Conservation (phyloP, 2,797 vertebrate genomes). For the Tragelaphus oryx region DNA sequence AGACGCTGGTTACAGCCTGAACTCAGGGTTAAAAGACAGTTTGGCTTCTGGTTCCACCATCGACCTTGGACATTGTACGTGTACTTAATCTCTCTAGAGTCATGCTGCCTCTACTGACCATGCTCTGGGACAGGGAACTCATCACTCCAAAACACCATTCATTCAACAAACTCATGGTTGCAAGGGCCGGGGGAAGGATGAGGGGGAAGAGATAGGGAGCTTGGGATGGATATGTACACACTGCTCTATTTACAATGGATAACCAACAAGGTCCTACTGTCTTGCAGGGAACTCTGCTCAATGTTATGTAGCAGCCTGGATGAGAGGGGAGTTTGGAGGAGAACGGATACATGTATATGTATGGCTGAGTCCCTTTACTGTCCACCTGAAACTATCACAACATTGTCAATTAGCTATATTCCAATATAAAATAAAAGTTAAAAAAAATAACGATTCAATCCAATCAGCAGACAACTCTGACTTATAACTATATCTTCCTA, state of each 20-base stretch:
- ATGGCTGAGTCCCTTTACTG: background rate
- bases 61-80: rapidly evolving
- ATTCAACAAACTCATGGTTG: background rate
- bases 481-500: background rate
- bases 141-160: background rate
- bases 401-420: background rate
- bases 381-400: background rate
- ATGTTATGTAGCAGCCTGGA: background rate
- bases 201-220: background rate
- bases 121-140: background rate
- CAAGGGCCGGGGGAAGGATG: background rate
- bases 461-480: background rate
- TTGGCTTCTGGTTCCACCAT: background rate
- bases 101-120: background rate
- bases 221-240: background rate
- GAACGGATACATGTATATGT: background rate
- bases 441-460: background rate
- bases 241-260: background rate
- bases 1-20: background rate
- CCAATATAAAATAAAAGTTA: background rate
- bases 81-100: background rate
- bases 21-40: background rate
- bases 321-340: background rate
- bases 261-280: background rate
- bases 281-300: background rate